These are phyloP conservation scores for Bedellia somnulentella DNA, from an alignment of 2,888 invertebrate species.

Conservation along the genomic window DNA sequence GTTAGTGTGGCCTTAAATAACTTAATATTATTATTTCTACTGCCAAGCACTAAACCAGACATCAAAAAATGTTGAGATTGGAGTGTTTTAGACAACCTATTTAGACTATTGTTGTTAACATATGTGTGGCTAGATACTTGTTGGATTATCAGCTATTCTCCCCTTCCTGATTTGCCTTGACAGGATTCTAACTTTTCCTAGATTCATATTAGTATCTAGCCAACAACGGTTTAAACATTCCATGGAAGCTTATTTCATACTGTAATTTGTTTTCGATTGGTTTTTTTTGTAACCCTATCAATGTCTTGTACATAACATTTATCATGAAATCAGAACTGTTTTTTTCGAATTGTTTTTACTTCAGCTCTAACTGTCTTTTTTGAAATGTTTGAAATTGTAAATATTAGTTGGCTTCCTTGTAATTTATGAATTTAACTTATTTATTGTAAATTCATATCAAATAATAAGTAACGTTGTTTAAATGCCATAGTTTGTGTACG, in stretches of 20 bases:
- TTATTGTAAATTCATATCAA: conserved; percentile 44
- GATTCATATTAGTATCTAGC: conserved; percentile 33
- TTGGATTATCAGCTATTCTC: conserved; percentile 15
- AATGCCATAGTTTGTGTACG: conserved; percentile 22
- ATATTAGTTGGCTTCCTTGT: conserved; percentile 48
- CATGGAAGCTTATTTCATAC: conserved; percentile 21
- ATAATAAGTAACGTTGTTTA: too few species aligned
- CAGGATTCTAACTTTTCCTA: too few species aligned
- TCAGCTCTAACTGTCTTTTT: neutral
- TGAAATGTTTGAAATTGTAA: conserved; percentile 27
- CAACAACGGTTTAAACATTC: conserved; percentile 53
- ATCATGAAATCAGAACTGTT: too few species aligned
- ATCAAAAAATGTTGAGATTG: conserved; percentile 24
- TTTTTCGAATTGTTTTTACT: too few species aligned
- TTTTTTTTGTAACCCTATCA: neutral
- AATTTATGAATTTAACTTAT: conserved; percentile 22
- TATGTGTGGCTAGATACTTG: conserved; percentile 33
- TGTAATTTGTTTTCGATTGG: neutral
- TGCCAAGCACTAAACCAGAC: too few species aligned
- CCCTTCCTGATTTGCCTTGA: conserved; percentile 10
- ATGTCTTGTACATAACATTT: too few species aligned
- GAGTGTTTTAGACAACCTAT: conserved; percentile 30
- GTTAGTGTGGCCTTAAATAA: too few species aligned
- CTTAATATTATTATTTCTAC: too few species aligned
- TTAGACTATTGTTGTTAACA: conserved; percentile 28